A percentile compares a stretch with the other conserved stretches of the same genome.
Evolutionary conservation across 2,888 invertebrate genomes (phyloP).

Genomic region (Acleris holmiana): DNA sequence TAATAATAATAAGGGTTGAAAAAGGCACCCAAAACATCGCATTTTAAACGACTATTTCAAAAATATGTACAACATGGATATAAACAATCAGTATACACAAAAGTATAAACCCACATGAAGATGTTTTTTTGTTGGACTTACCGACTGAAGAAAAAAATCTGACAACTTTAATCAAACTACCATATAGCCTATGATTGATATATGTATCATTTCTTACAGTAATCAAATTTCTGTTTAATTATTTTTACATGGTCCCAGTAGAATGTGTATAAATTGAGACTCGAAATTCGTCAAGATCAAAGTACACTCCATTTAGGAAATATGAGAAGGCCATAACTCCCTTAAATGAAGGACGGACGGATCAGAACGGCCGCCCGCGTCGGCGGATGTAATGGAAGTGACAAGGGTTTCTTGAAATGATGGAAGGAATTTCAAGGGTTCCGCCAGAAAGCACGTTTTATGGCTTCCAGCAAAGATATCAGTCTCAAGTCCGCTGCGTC

Average conservation of each 20-base stretch:
- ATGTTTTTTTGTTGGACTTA: no score
- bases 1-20: no score
- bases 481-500: conserved; percentile 57
- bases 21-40: no score
- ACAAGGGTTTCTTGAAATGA: conserved; percentile 80
- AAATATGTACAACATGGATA: no score
- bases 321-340: conserved; percentile 75
- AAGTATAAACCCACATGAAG: no score
- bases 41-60: no score
- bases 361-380: conserved; percentile 65
- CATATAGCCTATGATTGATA: no score
- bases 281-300: conserved; percentile 59
- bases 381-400: conserved; percentile 76
- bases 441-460: conserved; percentile 69
- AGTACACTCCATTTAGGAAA: conserved; percentile 70
- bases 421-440: conserved; percentile 74
- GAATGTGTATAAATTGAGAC: conserved; percentile 45
- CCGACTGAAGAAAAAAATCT: no score
- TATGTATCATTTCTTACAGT: no score
- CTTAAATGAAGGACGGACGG: conserved; percentile 74
- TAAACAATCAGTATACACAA: no score
- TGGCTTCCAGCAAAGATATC: conserved; percentile 66
- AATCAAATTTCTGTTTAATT: conserved; percentile 12
- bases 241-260: conserved; percentile 21
- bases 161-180: no score